Conservation (phyloP, 1,140 invertebrate genomes). For the Cyclina sinensis region DNA sequence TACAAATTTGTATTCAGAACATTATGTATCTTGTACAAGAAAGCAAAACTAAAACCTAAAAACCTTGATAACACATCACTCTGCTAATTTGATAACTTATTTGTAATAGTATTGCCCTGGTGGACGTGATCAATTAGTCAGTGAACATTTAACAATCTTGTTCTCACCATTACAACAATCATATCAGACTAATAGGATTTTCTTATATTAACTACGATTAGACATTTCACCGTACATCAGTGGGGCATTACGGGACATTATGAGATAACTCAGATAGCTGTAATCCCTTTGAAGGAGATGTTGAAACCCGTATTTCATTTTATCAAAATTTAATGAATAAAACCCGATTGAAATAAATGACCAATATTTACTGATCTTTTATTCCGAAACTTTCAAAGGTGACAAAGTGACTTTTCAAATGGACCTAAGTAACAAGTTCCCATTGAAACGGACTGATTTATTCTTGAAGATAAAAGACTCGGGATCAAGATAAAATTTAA, state of each 20-base stretch:
- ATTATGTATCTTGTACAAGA: no score
- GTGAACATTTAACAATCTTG: not conserved
- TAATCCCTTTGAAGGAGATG: constrained; percentile 46
- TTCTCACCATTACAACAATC: constrained; percentile 57
- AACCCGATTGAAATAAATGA: constrained; percentile 22
- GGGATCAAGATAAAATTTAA: not conserved
- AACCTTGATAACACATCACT: no score
- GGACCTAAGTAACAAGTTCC: not conserved
- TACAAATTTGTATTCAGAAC: no score
- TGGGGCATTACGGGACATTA: constrained; percentile 41
- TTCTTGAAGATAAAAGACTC: not conserved
- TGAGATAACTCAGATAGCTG: constrained; percentile 37
- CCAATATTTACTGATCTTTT: constrained; percentile 39
- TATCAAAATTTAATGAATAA: constrained; percentile 60
- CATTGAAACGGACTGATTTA: constrained; percentile 29
- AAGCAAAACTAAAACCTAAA: no score
- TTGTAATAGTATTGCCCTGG: no score
- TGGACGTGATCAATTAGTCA: constrained; percentile 1
- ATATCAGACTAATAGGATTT: constrained; percentile 60
- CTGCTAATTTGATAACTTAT: no score
- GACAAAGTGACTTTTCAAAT: constrained; percentile 49
- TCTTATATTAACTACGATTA: constrained; percentile 56
- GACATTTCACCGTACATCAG: constrained; percentile 41
- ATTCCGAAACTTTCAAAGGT: constrained; percentile 28
- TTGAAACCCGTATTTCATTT: constrained; percentile 42